Conservation (phyloP, 2,113 vertebrate genomes). For the Leptocoma aspasia region DNA sequence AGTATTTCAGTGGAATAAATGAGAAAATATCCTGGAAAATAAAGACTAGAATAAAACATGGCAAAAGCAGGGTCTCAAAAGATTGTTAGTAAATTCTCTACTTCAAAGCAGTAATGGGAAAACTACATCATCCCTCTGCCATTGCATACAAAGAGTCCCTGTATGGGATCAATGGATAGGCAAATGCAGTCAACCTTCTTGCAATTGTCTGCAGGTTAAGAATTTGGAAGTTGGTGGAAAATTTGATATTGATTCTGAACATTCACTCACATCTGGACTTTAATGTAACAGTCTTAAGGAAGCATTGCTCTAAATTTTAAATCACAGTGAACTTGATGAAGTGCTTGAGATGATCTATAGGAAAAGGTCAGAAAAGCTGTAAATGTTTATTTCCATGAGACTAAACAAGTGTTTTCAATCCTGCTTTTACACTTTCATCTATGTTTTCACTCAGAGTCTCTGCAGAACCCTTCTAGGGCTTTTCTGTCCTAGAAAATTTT, state of each 20-base stretch:
- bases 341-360: conserved; percentile 58
- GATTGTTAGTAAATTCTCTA: not conserved
- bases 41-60: not conserved
- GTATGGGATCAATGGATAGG: not conserved
- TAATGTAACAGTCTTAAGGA: conserved; percentile 64
- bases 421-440: conserved; percentile 2
- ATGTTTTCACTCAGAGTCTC: not conserved
- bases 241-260: conserved; percentile 33
- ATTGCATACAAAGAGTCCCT: not conserved
- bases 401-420: conserved; percentile 29
- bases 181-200: conserved; percentile 66
- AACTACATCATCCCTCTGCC: not conserved
- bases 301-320: conserved; percentile 59
- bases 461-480: conserved; percentile 4
- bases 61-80: not conserved
- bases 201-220: conserved; percentile 54
- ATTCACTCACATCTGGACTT: conserved; percentile 47
- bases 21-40: not conserved
- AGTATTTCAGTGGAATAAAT: not conserved
- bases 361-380: conserved; percentile 74
- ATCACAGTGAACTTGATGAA: conserved; percentile 63
- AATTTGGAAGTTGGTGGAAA: conserved; percentile 46
- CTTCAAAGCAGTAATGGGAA: not conserved
- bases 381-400: conserved; percentile 57
- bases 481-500: conserved; percentile 16